Evolutionary conservation across 2,797 vertebrate genomes (phyloP).

Genomic region (Crenuchus spilurus): DNA sequence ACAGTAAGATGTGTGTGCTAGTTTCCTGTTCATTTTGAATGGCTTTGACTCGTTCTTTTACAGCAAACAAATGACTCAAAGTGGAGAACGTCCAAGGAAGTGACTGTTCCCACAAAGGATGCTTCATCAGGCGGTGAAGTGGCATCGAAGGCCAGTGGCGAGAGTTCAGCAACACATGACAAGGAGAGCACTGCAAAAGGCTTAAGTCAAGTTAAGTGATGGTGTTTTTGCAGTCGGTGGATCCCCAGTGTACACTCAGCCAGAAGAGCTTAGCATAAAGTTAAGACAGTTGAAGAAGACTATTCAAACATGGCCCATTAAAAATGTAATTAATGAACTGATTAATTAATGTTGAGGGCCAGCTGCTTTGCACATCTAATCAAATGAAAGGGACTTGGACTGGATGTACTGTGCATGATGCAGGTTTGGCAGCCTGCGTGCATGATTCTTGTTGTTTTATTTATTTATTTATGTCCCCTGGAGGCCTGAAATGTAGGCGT

Average conservation of each 20-base stretch:
- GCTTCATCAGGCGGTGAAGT: conserved; percentile 45
- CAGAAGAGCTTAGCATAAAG: not conserved
- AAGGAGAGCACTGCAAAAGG: not conserved
- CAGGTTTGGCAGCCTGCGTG: conserved; percentile 2
- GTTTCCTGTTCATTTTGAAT: conserved; percentile 6
- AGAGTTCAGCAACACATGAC: conserved; percentile 33
- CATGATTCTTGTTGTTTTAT: not conserved
- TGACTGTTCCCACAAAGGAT: conserved; percentile 62
- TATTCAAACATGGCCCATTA: not conserved
- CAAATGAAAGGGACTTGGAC: not conserved
- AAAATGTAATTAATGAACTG: not conserved
- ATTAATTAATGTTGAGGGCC: not conserved
- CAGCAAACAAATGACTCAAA: conserved; percentile 73
- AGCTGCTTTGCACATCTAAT: conserved; percentile 28
- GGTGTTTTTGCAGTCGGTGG: conserved; percentile 8
- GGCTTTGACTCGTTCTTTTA: conserved; percentile 28
- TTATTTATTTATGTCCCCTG: not conserved
- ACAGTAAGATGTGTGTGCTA: conserved; percentile 39
- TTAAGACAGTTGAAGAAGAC: not conserved
- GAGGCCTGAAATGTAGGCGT: not conserved
- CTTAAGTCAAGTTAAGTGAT: conserved; percentile 11
- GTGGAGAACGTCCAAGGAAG: conserved; percentile 68
- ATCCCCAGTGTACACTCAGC: conserved; percentile 1
- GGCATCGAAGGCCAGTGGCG: conserved; percentile 38
- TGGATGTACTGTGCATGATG: conserved; percentile 18